Base-by-base conservation (phyloP, 2,888 invertebrate genomes). In the Lottia gigantea region DNA sequence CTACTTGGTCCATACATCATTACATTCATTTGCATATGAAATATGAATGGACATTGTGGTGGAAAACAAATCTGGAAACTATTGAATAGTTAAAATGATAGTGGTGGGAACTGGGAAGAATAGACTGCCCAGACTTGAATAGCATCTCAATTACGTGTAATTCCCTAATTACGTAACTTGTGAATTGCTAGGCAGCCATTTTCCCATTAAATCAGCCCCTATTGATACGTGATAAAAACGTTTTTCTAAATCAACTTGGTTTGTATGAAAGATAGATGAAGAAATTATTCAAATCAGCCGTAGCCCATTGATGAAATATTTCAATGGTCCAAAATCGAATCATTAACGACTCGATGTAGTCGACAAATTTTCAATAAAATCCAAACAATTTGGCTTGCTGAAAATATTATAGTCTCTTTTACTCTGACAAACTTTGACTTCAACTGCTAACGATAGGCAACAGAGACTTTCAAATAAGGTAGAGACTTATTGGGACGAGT, bases 351-450 rank as follows among this genome's bases (percentile, higher is more conserved):
- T 55, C 19, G 23, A 55, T 23, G 55, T 55, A 55, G 55, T 23
- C 55, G 19, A 55, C 55, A 55, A 55, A 55, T 55, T 55, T 55
- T 55, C 55, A 55, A 55, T 55, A 55, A 55, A 55, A 55, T 23
- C 55, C 19, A 55, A 55, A 19, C 19, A 23, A 23, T 55, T 55
- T 23, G 11, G 19, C 19, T 23, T 23, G 12, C 11, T 23, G 55
- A 55, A 23, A 55, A 23, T 55, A 23, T 23, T 23, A 55, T 23
- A 55, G 55, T 23, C 55, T 55, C 55, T 40, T 40, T 6, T 40
- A 40, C 40, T 40, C 40, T 40, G 40, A 40, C 40, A 8, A 8
- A 40, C 11, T 40, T 4, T 40, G 40, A 11, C 40, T 11, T 40
- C 6, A 6, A 31, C 40, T 8, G 31, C 31, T 3, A 6, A 31